phyloP scores from a whole-genome alignment of 2,113 vertebrate genomes.

The Caranx ignobilis region DNA sequence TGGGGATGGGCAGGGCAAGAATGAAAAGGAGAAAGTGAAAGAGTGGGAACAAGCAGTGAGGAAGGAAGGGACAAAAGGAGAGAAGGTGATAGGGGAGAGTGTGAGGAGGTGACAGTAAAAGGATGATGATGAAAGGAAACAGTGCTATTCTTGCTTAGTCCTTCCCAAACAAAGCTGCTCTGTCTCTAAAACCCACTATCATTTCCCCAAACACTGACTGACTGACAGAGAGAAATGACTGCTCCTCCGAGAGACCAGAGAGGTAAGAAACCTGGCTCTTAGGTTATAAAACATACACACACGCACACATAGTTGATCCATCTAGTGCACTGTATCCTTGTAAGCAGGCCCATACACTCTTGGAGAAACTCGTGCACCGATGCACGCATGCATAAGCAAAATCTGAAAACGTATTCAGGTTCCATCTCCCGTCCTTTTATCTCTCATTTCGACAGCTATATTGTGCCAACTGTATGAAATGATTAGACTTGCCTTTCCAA shows the following conservation, averaged over 20 bases:
- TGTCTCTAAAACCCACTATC: conserved; percentile 73
- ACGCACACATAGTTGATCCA: conserved; percentile 24
- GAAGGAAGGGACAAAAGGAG: conserved; percentile 72
- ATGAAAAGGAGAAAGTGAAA: conserved; percentile 57
- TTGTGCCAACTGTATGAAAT: conserved; percentile 73
- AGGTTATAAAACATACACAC: conserved; percentile 73
- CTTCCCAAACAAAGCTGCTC: conserved; percentile 72
- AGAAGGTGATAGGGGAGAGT: conserved; percentile 68
- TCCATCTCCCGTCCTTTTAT: conserved; percentile 54
- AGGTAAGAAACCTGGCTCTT: conserved; percentile 59
- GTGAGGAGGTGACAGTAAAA: conserved; percentile 74
- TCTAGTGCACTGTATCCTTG: conserved; percentile 35
- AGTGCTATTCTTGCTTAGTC: conserved; percentile 68
- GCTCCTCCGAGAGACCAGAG: conserved; percentile 68
- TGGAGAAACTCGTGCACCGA: conserved; percentile 15
- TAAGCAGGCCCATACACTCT: conserved; percentile 31
- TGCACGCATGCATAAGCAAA: conserved; percentile 27
- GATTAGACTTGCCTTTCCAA: conserved; percentile 65
- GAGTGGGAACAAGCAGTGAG: conserved; percentile 36
- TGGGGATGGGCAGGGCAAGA: conserved; percentile 36
- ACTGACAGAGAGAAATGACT: conserved; percentile 70
- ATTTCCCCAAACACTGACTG: conserved; percentile 76
- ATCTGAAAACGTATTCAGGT: conserved; percentile 37
- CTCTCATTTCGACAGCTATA: conserved; percentile 60
- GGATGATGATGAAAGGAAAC: conserved; percentile 79